Percentiles rank a stretch among this genome's conserved stretches.
Conservation (phyloP, 2,888 invertebrate species). For the Xestoiulus laeticollis region DNA sequence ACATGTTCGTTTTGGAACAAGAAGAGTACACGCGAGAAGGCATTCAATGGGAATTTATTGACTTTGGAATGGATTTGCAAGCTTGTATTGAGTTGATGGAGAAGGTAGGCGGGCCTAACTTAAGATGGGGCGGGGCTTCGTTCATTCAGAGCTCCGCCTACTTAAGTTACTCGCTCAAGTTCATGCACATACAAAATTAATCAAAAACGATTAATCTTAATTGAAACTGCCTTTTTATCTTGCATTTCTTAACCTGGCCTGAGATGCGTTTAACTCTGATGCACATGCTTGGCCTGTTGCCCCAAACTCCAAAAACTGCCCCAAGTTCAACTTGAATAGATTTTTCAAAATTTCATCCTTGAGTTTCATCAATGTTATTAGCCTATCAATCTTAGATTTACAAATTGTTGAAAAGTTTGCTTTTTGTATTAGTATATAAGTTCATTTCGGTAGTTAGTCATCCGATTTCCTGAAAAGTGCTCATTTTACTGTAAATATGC, state of each 20-base stretch:
- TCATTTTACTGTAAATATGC: no score
- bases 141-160: background rate
- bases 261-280: background rate
- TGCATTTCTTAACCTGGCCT: background rate
- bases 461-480: no score
- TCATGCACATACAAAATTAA: background rate
- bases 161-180: background rate
- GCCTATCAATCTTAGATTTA: no score
- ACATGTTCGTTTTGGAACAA: conserved; percentile 99
- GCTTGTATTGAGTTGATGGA: conserved; percentile 97
- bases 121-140: background rate
- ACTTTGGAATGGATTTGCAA: conserved; percentile 98
- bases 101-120: background rate
- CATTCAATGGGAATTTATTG: conserved; percentile 98
- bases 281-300: background rate
- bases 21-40: conserved; percentile 98
- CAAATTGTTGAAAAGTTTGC: no score
- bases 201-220: background rate
- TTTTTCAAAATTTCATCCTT: no score
- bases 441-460: no score
- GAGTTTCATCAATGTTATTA: no score
- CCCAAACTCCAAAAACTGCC: background rate
- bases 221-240: background rate
- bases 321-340: no score
- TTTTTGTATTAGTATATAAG: no score